A percentile compares a stretch with the other conserved stretches of the same genome.
phyloP scores from a whole-genome alignment of 2,797 vertebrate species.

The Calcarius lapponicus region DNA sequence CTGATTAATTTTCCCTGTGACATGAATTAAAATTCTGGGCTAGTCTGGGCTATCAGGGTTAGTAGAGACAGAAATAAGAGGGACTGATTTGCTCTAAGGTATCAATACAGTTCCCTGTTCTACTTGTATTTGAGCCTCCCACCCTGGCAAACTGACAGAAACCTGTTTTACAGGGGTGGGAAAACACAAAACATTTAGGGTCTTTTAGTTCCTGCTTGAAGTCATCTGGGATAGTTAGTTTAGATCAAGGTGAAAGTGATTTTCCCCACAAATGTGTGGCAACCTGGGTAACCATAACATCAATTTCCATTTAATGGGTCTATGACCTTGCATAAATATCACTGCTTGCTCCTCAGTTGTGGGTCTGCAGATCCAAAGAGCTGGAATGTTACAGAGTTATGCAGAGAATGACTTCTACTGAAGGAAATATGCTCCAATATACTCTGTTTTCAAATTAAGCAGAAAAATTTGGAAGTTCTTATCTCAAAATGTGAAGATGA shows the following conservation, averaged over 20 bases:
- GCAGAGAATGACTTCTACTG: not conserved
- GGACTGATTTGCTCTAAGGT: not conserved
- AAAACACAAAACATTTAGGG: not conserved
- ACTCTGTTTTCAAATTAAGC: not conserved
- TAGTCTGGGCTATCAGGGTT: not conserved
- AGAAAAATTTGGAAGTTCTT: not conserved
- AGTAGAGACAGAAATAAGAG: not conserved
- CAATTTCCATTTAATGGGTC: not conserved
- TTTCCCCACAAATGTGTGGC: not conserved
- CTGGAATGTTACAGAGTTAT: not conserved
- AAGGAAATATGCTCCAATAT: not conserved
- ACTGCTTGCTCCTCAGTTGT: not conserved
- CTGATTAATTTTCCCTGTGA: not conserved
- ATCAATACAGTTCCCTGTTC: not conserved
- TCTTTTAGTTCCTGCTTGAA: not conserved
- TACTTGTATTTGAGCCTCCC: not conserved
- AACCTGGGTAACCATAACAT: not conserved
- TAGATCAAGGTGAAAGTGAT: not conserved
- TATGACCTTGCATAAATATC: not conserved
- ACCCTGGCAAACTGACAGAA: not conserved
- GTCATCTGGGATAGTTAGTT: not conserved
- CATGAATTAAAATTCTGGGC: not conserved
- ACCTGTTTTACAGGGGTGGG: not conserved
- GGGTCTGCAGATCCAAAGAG: not conserved
- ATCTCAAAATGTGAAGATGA: not conserved